Percentiles rank a stretch among this genome's conserved stretches.
Conservation (phyloP, 2,113 vertebrate genomes). For the Grus americana region DNA sequence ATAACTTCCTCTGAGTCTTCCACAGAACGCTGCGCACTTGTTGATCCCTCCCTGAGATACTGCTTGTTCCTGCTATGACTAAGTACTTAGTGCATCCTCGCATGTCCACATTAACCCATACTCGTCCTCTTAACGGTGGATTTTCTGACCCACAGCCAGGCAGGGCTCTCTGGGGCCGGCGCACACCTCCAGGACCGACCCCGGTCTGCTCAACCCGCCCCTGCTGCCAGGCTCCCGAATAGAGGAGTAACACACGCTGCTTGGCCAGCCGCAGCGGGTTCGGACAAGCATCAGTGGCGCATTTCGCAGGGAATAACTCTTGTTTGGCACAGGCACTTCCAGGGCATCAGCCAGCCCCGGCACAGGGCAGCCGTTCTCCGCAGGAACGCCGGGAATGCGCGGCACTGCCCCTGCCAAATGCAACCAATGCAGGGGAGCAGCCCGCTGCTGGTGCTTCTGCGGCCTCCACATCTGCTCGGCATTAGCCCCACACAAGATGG, state of each 20-base stretch:
- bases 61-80: slow-evolving; percentile 64
- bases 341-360: slow-evolving; percentile 72
- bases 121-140: not conserved
- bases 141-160: not conserved
- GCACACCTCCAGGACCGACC: not conserved
- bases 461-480: not conserved
- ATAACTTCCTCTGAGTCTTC: not conserved
- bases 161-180: not conserved
- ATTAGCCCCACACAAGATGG: not conserved
- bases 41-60: slow-evolving; percentile 27
- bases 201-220: slow-evolving; percentile 31
- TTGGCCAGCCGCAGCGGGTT: slow-evolving; percentile 68
- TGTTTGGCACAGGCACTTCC: slow-evolving; percentile 62
- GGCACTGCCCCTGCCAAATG: not conserved
- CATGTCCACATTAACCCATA: not conserved
- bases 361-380: slow-evolving; percentile 14
- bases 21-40: not conserved
- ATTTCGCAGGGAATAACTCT: slow-evolving; percentile 73
- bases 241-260: slow-evolving; percentile 78
- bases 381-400: slow-evolving; percentile 39
- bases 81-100: slow-evolving; percentile 66
- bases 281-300: slow-evolving; percentile 67
- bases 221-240: slow-evolving; percentile 83
- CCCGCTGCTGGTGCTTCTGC: not conserved
- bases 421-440: not conserved